These are phyloP conservation scores for Lagodon rhomboides DNA, from an alignment of 2,797 vertebrate genomes.

Conservation along the genomic window DNA sequence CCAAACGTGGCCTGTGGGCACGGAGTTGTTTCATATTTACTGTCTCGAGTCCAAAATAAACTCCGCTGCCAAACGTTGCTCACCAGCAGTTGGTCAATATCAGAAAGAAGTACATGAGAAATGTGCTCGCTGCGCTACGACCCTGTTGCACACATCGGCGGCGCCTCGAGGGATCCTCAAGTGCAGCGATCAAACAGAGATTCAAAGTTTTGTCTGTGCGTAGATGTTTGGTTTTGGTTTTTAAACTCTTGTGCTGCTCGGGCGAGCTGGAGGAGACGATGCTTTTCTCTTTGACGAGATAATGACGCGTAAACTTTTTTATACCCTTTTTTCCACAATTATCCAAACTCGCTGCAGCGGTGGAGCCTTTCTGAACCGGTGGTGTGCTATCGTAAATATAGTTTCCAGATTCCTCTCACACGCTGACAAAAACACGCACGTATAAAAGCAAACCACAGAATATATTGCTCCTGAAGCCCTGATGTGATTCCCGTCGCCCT, in stretches of 20 bases:
- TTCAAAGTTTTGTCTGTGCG: background rate
- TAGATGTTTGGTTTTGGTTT: constrained; percentile 12
- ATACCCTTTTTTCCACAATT: constrained; percentile 1
- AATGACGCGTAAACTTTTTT: background rate
- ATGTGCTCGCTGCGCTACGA: constrained; percentile 10
- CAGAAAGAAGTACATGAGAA: constrained; percentile 31
- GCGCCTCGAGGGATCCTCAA: background rate
- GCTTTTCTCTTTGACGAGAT: too few species aligned
- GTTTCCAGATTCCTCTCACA: constrained; percentile 8
- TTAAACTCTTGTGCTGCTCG: background rate
- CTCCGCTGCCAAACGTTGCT: constrained; percentile 43
- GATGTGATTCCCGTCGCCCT: constrained; percentile 36
- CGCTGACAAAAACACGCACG: constrained; percentile 28
- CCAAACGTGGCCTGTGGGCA: constrained; percentile 47
- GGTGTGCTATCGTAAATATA: constrained; percentile 9
- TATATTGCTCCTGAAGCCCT: constrained; percentile 27
- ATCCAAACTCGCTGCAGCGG: background rate
- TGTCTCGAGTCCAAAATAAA: constrained; percentile 52
- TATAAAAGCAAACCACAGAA: constrained; percentile 45
- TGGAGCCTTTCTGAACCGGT: background rate
- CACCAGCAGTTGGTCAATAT: constrained; percentile 50
- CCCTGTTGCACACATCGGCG: background rate
- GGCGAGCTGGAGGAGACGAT: too few species aligned
- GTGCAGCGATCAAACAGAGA: background rate
- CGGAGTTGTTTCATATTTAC: constrained; percentile 44